A percentile compares a stretch with the other conserved stretches of the same genome.
These are phyloP conservation scores for Agrotis puta DNA, from an alignment of 2,888 invertebrate genomes.

Conservation along the genomic window DNA sequence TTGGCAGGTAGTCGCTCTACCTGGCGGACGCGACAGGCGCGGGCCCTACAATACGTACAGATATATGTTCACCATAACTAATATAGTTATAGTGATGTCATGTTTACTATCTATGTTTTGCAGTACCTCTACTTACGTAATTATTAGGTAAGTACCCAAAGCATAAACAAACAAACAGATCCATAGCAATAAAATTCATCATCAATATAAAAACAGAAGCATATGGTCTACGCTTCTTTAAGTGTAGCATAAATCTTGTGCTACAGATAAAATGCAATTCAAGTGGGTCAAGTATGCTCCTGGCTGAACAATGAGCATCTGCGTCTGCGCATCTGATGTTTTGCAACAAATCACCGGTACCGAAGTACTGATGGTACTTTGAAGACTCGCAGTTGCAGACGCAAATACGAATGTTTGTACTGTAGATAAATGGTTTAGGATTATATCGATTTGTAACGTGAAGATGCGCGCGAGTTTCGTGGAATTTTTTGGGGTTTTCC, in stretches of 20 bases:
- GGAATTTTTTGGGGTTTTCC: background rate
- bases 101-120: background rate
- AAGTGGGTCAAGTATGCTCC: slow-evolving; percentile 70
- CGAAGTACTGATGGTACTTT: slow-evolving; percentile 36
- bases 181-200: slow-evolving; percentile 13
- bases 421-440: slow-evolving; percentile 25
- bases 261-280: slow-evolving; percentile 46
- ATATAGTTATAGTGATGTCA: background rate
- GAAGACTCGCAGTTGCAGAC: slow-evolving; percentile 12
- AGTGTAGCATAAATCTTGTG: slow-evolving; percentile 59
- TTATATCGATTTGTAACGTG: background rate
- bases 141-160: slow-evolving; percentile 3
- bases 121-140: slow-evolving; percentile 32
- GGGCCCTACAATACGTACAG: too few relatives aligned
- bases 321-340: slow-evolving; percentile 47
- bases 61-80: background rate
- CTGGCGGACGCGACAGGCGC: too few relatives aligned
- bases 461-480: background rate
- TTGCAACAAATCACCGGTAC: slow-evolving; percentile 58
- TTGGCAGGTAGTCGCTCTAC: too few relatives aligned
- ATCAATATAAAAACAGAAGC: slow-evolving; percentile 42
- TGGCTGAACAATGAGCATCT: slow-evolving; percentile 62
- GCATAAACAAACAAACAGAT: slow-evolving; percentile 15
- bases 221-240: slow-evolving; percentile 29
- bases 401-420: slow-evolving; percentile 14